phyloP scores from a whole-genome alignment of 2,113 vertebrate genomes.

The Neopipo cinnamomea region DNA sequence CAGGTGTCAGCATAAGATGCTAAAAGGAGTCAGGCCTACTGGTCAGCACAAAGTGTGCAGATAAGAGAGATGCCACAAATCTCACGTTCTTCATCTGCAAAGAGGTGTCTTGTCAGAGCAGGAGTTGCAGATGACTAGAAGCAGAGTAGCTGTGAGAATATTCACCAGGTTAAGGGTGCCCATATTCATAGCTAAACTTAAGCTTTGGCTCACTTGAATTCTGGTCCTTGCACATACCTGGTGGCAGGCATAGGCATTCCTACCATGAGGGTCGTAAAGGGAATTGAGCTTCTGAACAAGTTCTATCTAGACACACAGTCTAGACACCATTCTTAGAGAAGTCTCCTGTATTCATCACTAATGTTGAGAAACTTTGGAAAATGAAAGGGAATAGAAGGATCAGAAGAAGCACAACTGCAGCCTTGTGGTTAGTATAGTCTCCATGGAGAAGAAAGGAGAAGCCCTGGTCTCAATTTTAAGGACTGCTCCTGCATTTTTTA shows the following conservation, averaged over 20 bases:
- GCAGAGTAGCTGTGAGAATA: background rate
- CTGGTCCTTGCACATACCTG: background rate
- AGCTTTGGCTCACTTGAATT: background rate
- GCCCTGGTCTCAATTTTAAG: background rate
- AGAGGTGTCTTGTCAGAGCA: background rate
- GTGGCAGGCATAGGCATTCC: background rate
- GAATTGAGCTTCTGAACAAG: background rate
- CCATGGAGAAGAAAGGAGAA: background rate
- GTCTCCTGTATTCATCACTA: background rate
- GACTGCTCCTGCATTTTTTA: background rate
- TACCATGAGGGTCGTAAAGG: rapidly evolving
- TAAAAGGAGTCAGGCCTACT: background rate
- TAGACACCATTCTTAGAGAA: background rate
- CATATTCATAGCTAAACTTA: background rate
- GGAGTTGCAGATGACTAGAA: background rate
- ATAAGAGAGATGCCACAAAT: background rate
- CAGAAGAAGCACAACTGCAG: background rate
- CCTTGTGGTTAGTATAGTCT: background rate
- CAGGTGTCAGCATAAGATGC: background rate
- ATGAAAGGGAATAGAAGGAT: background rate
- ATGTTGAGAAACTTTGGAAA: background rate
- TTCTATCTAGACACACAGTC: background rate
- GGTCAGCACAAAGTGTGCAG: background rate
- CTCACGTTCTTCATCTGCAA: background rate
- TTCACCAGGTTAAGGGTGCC: background rate